phyloP scores from a whole-genome alignment of 2,113 vertebrate species.

The Brachyhypopomus gauderio region DNA sequence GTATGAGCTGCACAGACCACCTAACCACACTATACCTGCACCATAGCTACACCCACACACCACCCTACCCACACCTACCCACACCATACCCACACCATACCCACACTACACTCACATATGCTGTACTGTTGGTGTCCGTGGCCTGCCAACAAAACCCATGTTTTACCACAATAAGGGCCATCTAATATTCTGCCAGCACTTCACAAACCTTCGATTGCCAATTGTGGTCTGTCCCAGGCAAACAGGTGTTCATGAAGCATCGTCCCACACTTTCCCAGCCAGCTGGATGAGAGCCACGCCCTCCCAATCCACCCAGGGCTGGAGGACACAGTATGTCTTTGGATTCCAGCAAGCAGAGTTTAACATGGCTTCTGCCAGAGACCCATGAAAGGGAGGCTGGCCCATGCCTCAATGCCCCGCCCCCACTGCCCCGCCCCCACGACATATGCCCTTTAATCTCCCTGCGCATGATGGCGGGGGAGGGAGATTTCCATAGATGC shows the following conservation, averaged over 20 bases:
- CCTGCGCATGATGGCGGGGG: constrained; percentile 28
- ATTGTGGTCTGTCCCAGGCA: not conserved
- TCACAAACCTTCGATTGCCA: not conserved
- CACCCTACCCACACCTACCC: too few species aligned
- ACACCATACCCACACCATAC: too few species aligned
- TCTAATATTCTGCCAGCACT: not conserved
- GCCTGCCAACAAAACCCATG: not conserved
- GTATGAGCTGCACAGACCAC: too few species aligned
- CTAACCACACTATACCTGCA: too few species aligned
- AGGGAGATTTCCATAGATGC: constrained; percentile 44
- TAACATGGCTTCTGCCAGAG: constrained; percentile 33
- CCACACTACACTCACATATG: too few species aligned
- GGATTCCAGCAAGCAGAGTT: constrained; percentile 32
- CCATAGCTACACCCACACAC: too few species aligned
- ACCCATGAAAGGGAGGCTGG: constrained; percentile 19
- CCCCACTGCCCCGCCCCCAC: not conserved
- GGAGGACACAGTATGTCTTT: not conserved
- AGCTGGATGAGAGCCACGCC: constrained; percentile 5
- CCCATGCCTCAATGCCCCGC: not conserved
- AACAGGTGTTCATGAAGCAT: not conserved
- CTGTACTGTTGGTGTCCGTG: too few species aligned
- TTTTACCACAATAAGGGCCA: not conserved
- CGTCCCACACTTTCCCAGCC: not conserved
- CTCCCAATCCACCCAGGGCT: not conserved
- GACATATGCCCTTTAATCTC: constrained; percentile 34